Evolutionary conservation across 2,888 invertebrate species (phyloP).

Genomic region (Ophion ventricosus): DNA sequence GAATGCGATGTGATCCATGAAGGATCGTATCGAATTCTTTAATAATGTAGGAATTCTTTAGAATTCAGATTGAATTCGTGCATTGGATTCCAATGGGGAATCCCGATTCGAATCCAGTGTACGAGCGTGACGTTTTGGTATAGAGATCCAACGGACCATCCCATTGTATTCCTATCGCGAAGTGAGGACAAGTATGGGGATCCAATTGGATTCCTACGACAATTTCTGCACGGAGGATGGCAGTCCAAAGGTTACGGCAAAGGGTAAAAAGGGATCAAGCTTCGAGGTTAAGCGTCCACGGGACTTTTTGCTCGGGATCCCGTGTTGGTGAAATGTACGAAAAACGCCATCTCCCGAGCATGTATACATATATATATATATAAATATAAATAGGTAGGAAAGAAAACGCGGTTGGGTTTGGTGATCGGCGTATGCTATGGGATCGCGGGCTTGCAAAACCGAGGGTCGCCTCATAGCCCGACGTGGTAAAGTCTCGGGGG

Average conservation of each 20-base stretch:
- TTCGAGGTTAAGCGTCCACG: slow-evolving; percentile 66
- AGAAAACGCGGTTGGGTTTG: slow-evolving; percentile 11
- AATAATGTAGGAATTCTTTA: too few relatives aligned
- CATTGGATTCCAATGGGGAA: too few relatives aligned
- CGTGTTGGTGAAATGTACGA: slow-evolving; percentile 51
- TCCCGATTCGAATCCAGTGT: too few relatives aligned
- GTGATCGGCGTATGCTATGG: slow-evolving; percentile 49
- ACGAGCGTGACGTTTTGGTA: too few relatives aligned
- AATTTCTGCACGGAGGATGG: too few relatives aligned
- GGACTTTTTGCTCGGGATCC: slow-evolving; percentile 65
- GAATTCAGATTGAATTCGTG: too few relatives aligned
- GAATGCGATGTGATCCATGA: too few relatives aligned
- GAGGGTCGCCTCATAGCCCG: slow-evolving; percentile 46
- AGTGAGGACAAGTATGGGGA: too few relatives aligned
- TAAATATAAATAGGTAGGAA: not conserved
- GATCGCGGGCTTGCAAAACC: slow-evolving; percentile 36
- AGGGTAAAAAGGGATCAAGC: slow-evolving; percentile 60
- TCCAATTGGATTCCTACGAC: too few relatives aligned
- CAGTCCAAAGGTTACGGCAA: slow-evolving; percentile 50
- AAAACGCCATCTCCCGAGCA: slow-evolving; percentile 43
- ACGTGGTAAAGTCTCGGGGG: slow-evolving; percentile 61
- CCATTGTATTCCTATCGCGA: too few relatives aligned
- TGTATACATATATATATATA: slow-evolving; percentile 8
- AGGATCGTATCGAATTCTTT: too few relatives aligned
- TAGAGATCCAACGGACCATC: too few relatives aligned